phyloP scores from a whole-genome alignment of 2,797 vertebrate genomes.

The Monodelphis domestica region DNA sequence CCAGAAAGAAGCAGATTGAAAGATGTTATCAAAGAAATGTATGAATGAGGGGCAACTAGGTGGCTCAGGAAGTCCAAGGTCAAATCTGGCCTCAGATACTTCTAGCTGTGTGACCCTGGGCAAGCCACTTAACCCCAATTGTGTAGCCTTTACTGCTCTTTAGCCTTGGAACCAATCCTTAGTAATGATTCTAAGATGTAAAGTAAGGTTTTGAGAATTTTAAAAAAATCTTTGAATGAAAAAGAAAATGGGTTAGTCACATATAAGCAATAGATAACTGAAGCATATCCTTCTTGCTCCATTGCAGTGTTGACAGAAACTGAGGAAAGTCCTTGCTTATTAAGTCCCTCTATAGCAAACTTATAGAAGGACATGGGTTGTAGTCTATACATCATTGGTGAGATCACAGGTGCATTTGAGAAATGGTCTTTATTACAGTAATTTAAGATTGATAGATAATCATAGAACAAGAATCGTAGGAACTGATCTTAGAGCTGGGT shows the following conservation, averaged over 20 bases:
- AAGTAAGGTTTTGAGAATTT: too few species aligned
- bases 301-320: not conserved
- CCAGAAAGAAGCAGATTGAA: not conserved
- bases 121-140: too few species aligned
- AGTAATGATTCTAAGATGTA: too few species aligned
- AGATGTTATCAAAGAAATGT: not conserved
- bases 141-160: too few species aligned
- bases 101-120: too few species aligned
- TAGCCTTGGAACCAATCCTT: too few species aligned
- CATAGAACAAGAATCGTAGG: not conserved
- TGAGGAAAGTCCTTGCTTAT: not conserved
- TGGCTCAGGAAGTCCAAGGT: too few species aligned
- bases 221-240: not conserved
- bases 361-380: not conserved
- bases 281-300: not conserved
- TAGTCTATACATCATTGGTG: not conserved
- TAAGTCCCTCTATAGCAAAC: not conserved
- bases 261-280: not conserved
- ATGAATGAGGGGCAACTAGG: too few species aligned
- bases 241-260: not conserved
- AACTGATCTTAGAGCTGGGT: not conserved
- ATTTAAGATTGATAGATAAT: not conserved
- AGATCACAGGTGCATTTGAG: not conserved
- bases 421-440: not conserved
- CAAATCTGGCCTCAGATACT: too few species aligned